Evolutionary conservation across 2,797 vertebrate genomes (phyloP), one percentile per base, ranked within the genome.

Genomic region (Sebastes vulpes): DNA sequence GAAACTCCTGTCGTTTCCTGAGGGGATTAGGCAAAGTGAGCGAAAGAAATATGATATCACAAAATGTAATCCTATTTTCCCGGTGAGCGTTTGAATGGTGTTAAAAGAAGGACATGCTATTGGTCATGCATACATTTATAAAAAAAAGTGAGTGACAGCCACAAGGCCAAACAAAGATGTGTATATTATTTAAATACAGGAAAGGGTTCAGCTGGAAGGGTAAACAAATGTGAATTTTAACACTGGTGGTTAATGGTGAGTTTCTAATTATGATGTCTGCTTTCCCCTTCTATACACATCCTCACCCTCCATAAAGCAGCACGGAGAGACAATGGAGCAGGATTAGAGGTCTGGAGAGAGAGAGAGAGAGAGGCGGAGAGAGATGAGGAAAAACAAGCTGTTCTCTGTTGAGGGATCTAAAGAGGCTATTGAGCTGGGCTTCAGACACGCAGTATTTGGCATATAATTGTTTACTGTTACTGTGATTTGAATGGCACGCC

Each of bases 401-500:
- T 78, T 90, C 84, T 91, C 81, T 87, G 87, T 80, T 72, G 85
- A 75, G 73, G 87, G 74, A 84, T 79, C 86, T 91, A 88, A 91
- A 94, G 74, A 83, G 79, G 80, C 86, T 85, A 82, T 84, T 88
- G 83, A 89, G 79, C 72, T 68, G 57, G 65, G 77, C 79, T 91
- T 87, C 77, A 89, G 78, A 89, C 80, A 83, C 77, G 66, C 81
- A 65, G 26, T 69, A 78, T 91, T 90, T 93, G 85, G 86, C 88
- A 92, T 72, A 87, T 82, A 71, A 83, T 67, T 82, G 77, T 83
- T 84, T 78, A 66, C 78, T 86, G 75, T 82, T 84, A 59, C 68
- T 71, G 72, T 48, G 50, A 89, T 84, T 90, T 88, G 72, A 87
- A 82, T 77, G 72, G 60, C 79, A 21, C 23, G 26, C 79, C 69